These are phyloP conservation scores for Sinella curviseta DNA, from an alignment of 1,140 invertebrate genomes.

Conservation along the genomic window DNA sequence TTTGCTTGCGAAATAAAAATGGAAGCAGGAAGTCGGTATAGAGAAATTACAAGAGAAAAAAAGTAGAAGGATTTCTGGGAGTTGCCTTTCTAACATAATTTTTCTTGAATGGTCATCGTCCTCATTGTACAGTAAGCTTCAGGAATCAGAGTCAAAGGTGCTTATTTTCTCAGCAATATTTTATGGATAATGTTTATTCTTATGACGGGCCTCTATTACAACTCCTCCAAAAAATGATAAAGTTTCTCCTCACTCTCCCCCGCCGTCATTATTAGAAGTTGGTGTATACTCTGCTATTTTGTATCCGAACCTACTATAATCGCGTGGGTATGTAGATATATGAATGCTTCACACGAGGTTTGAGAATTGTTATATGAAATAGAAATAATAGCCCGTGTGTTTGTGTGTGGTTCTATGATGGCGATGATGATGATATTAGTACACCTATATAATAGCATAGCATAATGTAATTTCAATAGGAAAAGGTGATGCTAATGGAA, in stretches of 20 bases:
- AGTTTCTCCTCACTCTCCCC: neutral
- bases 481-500: slow-evolving; percentile 5
- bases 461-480: neutral
- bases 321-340: too few relatives aligned
- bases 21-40: too few relatives aligned
- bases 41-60: neutral
- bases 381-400: too few relatives aligned
- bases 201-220: neutral
- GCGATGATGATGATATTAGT: too few relatives aligned
- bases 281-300: neutral
- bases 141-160: neutral
- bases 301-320: too few relatives aligned
- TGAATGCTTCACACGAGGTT: too few relatives aligned
- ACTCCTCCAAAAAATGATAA: slow-evolving; percentile 12
- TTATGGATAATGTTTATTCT: slow-evolving; percentile 22
- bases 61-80: slow-evolving; percentile 6
- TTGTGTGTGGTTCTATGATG: too few relatives aligned
- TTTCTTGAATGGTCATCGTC: neutral
- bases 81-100: neutral
- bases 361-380: too few relatives aligned
- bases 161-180: slow-evolving; percentile 27
- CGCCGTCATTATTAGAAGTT: neutral
- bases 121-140: neutral
- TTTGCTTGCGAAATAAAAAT: too few relatives aligned
- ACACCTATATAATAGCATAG: neutral